phyloP scores from a whole-genome alignment of 2,888 invertebrate species.

The Neoitamus cyanurus region DNA sequence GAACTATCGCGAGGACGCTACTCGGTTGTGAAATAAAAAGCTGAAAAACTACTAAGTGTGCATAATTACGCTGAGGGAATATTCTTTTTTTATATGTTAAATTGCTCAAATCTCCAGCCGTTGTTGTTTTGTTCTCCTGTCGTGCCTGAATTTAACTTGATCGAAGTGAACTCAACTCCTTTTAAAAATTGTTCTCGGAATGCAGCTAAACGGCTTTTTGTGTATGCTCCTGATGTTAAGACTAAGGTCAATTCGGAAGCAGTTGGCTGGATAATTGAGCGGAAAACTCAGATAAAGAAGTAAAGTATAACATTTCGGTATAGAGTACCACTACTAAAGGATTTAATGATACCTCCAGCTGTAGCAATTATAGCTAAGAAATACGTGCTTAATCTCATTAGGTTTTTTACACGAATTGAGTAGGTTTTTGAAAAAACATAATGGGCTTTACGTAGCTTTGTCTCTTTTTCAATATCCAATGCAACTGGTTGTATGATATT shows the following conservation, averaged over 20 bases:
- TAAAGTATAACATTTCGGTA: not conserved
- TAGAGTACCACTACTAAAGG: not conserved
- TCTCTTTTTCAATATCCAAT: too few relatives aligned
- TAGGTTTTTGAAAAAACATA: not conserved
- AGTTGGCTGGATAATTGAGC: constrained; percentile 1
- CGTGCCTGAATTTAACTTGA: not conserved
- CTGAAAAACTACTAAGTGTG: not conserved
- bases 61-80: not conserved
- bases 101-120: constrained; percentile 10
- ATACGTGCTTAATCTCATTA: not conserved
- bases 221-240: not conserved
- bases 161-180: not conserved
- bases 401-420: not conserved
- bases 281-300: not conserved
- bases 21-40: constrained; percentile 7
- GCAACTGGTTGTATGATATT: too few relatives aligned
- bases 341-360: not conserved
- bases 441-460: not conserved
- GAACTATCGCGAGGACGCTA: constrained; percentile 25
- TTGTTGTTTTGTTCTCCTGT: not conserved
- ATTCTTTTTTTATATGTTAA: not conserved
- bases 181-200: not conserved
- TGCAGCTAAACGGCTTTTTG: not conserved
- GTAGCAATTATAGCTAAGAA: not conserved
- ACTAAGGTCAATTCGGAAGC: not conserved